Evolutionary conservation across 2,888 invertebrate species (phyloP).

Genomic region (Chloroclystis v-ata): DNA sequence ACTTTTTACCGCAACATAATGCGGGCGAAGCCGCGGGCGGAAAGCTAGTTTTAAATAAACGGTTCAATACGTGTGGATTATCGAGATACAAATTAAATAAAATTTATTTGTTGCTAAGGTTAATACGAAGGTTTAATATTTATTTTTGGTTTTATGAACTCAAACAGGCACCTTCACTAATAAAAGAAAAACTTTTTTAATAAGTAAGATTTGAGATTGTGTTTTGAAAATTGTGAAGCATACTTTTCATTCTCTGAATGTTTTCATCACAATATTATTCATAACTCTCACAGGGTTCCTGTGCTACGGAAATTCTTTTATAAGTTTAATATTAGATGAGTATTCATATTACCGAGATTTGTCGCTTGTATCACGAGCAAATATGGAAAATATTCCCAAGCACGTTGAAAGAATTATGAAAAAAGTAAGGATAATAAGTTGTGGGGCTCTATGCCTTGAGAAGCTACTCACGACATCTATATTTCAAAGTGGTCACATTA

Average conservation of each 20-base stretch:
- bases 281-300: conserved; percentile 1
- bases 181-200: conserved; percentile 41
- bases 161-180: conserved; percentile 23
- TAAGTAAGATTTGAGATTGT: conserved; percentile 28
- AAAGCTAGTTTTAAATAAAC: too few species aligned
- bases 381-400: neutral
- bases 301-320: neutral
- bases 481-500: conserved; percentile 5
- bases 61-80: too few species aligned
- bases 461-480: conserved; percentile 6
- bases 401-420: conserved; percentile 1
- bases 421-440: neutral
- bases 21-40: too few species aligned
- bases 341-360: neutral
- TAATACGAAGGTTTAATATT: too few species aligned
- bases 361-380: neutral
- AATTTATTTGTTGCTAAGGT: too few species aligned
- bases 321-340: neutral
- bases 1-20: too few species aligned
- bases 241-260: conserved; percentile 21
- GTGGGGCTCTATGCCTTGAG: neutral
- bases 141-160: conserved; percentile 12
- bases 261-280: conserved; percentile 14
- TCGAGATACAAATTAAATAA: too few species aligned
- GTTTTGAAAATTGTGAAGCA: conserved; percentile 19